These are phyloP conservation scores for Micoletzkya japonica DNA, from an alignment of 2,888 invertebrate genomes.

Conservation along the genomic window DNA sequence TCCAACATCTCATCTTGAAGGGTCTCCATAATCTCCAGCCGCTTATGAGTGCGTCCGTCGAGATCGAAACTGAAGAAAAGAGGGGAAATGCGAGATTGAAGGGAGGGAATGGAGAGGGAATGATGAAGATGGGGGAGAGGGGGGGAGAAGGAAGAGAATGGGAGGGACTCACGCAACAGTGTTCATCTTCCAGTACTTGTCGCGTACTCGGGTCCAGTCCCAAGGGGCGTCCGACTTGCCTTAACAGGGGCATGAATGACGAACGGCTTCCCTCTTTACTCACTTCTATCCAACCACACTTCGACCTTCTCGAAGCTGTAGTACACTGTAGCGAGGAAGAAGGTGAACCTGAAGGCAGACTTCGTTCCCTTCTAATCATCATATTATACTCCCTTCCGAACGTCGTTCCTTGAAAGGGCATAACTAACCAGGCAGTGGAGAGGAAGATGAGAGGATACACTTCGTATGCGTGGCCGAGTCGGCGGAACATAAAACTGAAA, in stretches of 20 bases:
- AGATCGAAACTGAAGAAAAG: slow-evolving; percentile 36
- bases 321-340: slow-evolving; percentile 36
- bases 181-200: slow-evolving; percentile 40
- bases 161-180: slow-evolving; percentile 29
- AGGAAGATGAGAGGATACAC: slow-evolving; percentile 43
- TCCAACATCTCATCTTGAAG: slow-evolving; percentile 52
- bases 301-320: slow-evolving; percentile 42
- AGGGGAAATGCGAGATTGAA: background rate
- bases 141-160: too few relatives aligned
- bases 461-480: slow-evolving; percentile 46
- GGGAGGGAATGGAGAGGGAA: background rate
- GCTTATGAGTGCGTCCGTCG: slow-evolving; percentile 40
- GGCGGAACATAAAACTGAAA: slow-evolving; percentile 40
- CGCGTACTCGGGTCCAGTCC: slow-evolving; percentile 43
- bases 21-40: slow-evolving; percentile 43
- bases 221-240: slow-evolving; percentile 42
- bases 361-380: background rate
- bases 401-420: too few relatives aligned
- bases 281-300: slow-evolving; percentile 50
- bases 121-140: background rate
- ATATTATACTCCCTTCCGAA: background rate
- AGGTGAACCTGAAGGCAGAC: background rate
- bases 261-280: background rate
- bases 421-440: slow-evolving; percentile 31
- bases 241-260: slow-evolving; percentile 1